Conservation (phyloP, 2,113 vertebrate genomes). For the Anguilla rostrata region DNA sequence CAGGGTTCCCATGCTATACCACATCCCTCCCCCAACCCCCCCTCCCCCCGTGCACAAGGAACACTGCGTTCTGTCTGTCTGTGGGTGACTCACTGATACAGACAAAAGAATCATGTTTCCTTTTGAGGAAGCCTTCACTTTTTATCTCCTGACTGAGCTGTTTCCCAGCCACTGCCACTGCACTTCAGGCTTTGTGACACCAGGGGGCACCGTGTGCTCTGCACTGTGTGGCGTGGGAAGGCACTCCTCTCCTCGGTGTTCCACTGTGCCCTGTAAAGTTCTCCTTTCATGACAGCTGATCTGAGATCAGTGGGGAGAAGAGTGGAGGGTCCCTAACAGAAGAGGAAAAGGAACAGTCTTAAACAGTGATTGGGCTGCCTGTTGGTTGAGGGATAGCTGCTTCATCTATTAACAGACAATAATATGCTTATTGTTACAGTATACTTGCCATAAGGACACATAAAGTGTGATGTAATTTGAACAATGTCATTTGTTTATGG, state of each 20-base stretch:
- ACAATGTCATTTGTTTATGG: too few relatives aligned
- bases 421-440: neutral
- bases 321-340: neutral
- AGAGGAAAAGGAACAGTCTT: neutral
- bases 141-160: conserved; percentile 40
- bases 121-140: conserved; percentile 38
- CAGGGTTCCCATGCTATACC: conserved; percentile 35
- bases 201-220: neutral
- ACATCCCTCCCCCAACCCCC: conserved; percentile 26
- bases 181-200: neutral
- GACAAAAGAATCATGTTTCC: conserved; percentile 38
- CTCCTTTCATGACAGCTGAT: neutral
- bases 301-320: neutral
- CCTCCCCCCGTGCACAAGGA: conserved; percentile 36
- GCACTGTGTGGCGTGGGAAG: neutral
- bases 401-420: neutral
- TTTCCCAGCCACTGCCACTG: conserved; percentile 2
- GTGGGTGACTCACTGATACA: conserved; percentile 44
- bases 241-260: neutral
- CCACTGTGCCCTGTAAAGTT: neutral
- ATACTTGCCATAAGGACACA: too few relatives aligned
- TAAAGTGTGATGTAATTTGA: too few relatives aligned
- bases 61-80: conserved; percentile 44
- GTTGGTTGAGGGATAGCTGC: neutral
- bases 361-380: neutral